Conservation (phyloP, 2,113 vertebrate genomes). For the Clarias macrocephalus region DNA sequence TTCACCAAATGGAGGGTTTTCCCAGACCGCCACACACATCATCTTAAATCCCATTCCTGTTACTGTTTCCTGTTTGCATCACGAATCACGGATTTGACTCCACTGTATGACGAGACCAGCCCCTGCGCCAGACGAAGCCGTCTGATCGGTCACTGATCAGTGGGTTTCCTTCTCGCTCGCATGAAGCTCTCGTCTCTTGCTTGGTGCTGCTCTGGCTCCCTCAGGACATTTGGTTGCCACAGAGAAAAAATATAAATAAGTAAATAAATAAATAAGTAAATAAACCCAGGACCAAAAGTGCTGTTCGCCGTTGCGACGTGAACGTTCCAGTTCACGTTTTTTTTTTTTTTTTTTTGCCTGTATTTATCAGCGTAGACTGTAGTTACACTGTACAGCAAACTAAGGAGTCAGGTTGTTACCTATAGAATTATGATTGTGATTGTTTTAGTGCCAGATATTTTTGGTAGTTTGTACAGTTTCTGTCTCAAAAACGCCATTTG, state of each 20-base stretch:
- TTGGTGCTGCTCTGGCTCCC: not conserved
- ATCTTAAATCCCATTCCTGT: not conserved
- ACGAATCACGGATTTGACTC: not conserved
- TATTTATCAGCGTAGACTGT: not conserved
- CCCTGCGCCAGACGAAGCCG: not conserved
- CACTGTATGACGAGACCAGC: not conserved
- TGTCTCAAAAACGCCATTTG: not conserved
- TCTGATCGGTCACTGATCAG: not conserved
- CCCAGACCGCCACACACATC: not conserved
- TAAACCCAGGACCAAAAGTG: not conserved
- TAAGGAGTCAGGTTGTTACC: not conserved
- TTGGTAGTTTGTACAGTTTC: not conserved
- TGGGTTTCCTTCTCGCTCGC: not conserved
- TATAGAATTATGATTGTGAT: not conserved
- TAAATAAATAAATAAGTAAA: not conserved
- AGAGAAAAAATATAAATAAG: not conserved
- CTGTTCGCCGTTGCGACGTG: not conserved
- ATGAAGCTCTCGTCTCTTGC: not conserved
- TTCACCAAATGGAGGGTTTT: not conserved
- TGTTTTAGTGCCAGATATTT: slow-evolving; percentile 9
- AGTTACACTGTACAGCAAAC: not conserved
- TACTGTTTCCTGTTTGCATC: not conserved
- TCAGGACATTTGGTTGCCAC: not conserved
- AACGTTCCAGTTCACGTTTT: not conserved
- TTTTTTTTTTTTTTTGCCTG: not conserved